Evolutionary conservation across 2,797 vertebrate species (phyloP).

Genomic region (Danio albolineatus): DNA sequence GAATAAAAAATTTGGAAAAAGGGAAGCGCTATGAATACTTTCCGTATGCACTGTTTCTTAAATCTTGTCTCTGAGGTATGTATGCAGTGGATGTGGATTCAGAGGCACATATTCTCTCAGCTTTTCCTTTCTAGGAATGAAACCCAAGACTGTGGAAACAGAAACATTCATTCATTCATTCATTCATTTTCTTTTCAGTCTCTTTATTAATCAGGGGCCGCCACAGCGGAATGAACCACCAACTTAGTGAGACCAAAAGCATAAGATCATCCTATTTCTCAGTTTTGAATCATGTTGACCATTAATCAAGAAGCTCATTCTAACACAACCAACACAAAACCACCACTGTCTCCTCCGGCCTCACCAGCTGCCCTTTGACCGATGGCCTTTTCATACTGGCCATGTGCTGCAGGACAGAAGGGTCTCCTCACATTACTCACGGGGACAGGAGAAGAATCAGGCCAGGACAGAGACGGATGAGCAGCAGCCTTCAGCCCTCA

Average conservation of each 20-base stretch:
- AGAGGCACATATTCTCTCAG: background rate
- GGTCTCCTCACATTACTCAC: slow-evolving; percentile 78
- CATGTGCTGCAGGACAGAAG: slow-evolving; percentile 77
- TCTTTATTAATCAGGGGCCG: no score
- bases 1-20: no score
- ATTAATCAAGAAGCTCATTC: slow-evolving; percentile 35
- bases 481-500: slow-evolving; percentile 70
- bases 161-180: no score
- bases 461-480: slow-evolving; percentile 83
- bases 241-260: background rate
- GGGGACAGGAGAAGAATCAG: slow-evolving; percentile 68
- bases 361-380: slow-evolving; percentile 81
- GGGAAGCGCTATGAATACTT: no score
- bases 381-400: slow-evolving; percentile 70
- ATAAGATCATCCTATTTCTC: background rate
- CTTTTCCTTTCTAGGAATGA: background rate
- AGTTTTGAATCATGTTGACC: background rate
- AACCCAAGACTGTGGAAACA: background rate
- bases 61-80: background rate
- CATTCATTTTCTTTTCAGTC: no score
- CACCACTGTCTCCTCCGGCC: slow-evolving; percentile 64
- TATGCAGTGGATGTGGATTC: background rate
- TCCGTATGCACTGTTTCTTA: no score
- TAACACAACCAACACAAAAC: slow-evolving; percentile 41
- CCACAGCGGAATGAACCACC: no score